A percentile compares a stretch with the other conserved stretches of the same genome.
phyloP scores from a whole-genome alignment of 2,888 invertebrate genomes.

The Lasioglossum marginatum region DNA sequence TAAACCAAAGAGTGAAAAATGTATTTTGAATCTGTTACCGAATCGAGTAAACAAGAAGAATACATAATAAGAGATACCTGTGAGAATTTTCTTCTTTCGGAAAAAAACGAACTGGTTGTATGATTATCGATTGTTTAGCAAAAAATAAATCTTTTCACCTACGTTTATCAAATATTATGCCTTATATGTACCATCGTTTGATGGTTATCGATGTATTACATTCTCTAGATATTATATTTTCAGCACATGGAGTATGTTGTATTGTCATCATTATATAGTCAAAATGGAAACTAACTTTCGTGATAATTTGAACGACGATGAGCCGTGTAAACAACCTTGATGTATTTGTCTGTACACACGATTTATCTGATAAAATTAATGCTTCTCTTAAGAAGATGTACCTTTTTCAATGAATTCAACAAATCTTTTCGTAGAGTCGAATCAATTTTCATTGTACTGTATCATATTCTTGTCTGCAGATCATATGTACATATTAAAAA shows the following conservation, averaged over 20 bases:
- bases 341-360: slow-evolving; percentile 52
- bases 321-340: slow-evolving; percentile 64
- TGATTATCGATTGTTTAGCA: slow-evolving; percentile 47
- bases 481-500: slow-evolving; percentile 22
- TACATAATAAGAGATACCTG: slow-evolving; percentile 35
- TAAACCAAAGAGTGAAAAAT: slow-evolving; percentile 33
- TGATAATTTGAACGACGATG: slow-evolving; percentile 55
- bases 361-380: slow-evolving; percentile 44
- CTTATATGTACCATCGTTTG: slow-evolving; percentile 41
- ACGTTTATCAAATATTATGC: slow-evolving; percentile 53
- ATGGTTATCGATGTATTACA: slow-evolving; percentile 52
- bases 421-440: neutral
- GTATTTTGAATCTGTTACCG: slow-evolving; percentile 41
- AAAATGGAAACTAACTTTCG: slow-evolving; percentile 52
- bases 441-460: neutral
- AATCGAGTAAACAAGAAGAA: slow-evolving; percentile 30
- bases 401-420: slow-evolving; percentile 13
- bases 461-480: neutral
- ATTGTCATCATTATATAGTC: slow-evolving; percentile 66
- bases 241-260: slow-evolving; percentile 53
- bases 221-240: slow-evolving; percentile 55
- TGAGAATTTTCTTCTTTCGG: slow-evolving; percentile 11
- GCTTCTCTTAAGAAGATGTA: slow-evolving; percentile 11
- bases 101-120: slow-evolving; percentile 42
- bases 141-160: slow-evolving; percentile 57